Base-by-base conservation (phyloP, 2,797 vertebrate species). In the Bradypodion ventrale region DNA sequence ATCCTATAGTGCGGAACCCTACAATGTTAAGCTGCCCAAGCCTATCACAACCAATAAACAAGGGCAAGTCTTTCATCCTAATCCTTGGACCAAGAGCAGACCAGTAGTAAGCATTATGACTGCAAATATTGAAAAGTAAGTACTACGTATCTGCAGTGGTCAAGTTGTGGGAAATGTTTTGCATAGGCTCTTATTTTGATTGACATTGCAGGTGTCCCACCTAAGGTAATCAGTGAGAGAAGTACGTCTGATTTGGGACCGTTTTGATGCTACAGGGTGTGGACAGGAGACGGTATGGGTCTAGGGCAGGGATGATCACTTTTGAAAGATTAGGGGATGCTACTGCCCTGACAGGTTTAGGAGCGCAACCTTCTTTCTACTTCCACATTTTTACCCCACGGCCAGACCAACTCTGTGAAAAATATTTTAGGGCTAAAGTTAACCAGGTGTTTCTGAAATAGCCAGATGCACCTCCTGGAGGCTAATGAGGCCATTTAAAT, bases 51-150 rank as follows among this genome's bases (percentile, higher is more conserved):
- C 66, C 59, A 90, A 87, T 83, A 94, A 94, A 90, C 68, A 84
- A 42, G 13, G 0, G 29, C 93, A 93, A 63, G 79, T 96, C 89
- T 97, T 97, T 89, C 94, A 93, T 63, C 96, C 95, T n/a, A 85
- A 90, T 52, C 25, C 92, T 62, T 96, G 96, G 75, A 92, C 94
- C 44, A 97, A 97, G 92, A 96, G 93, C 91, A 96, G 94, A 85
- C 96, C 95, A 60, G 10, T 94, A 80, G 92, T 83, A 90, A 97
- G 96, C 80, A 96, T 97, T 88, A 88, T 97, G 85, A 85, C 87
- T 72, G 86, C 94, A 88, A 97, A 96, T 90, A 93, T 96, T 88
- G 92, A 84, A 93, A 97, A 94, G 96, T 97, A 95, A 93, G 94
- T 75, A 70, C 25, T 60, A 79, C n/a, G 23, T 62, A 62, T 78